Percentiles rank a stretch among this genome's conserved stretches.
phyloP scores from a whole-genome alignment of 2,888 invertebrate species.

The Meandrusa payeni region DNA sequence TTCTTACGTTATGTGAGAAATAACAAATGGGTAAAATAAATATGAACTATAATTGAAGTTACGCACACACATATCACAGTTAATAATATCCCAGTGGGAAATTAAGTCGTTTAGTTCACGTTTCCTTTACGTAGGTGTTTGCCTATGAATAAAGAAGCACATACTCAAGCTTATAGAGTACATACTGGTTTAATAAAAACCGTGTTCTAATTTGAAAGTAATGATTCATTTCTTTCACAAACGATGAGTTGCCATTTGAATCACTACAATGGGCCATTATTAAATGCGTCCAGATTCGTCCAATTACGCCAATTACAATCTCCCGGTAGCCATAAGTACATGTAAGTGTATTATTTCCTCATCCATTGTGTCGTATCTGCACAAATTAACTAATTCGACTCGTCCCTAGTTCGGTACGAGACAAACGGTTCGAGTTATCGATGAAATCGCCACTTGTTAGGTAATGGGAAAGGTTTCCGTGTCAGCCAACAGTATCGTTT shows the following conservation, averaged over 20 bases:
- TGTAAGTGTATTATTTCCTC: conserved; percentile 72
- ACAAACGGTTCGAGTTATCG: conserved; percentile 35
- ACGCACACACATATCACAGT: background rate
- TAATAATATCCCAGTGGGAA: conserved; percentile 3
- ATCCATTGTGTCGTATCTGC: conserved; percentile 75
- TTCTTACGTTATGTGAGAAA: conserved; percentile 1
- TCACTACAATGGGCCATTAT: conserved; percentile 75
- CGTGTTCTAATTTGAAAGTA: conserved; percentile 55
- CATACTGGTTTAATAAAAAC: conserved; percentile 4
- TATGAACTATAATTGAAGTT: background rate
- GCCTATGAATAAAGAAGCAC: background rate
- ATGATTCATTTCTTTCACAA: conserved; percentile 74
- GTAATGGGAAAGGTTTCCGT: conserved; percentile 28
- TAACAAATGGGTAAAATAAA: background rate
- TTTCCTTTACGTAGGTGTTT: conserved; percentile 1
- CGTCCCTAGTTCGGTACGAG: conserved; percentile 38
- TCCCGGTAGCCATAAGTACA: conserved; percentile 63
- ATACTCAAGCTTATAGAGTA: background rate
- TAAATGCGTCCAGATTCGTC: conserved; percentile 77
- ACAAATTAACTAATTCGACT: conserved; percentile 77
- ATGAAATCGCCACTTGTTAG: conserved; percentile 33
- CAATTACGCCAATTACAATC: conserved; percentile 80
- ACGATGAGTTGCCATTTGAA: conserved; percentile 75
- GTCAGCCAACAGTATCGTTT: conserved; percentile 28
- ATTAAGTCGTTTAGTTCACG: conserved; percentile 13